Base-by-base conservation (phyloP, 2,113 vertebrate genomes). In the Eurystomus gularis region DNA sequence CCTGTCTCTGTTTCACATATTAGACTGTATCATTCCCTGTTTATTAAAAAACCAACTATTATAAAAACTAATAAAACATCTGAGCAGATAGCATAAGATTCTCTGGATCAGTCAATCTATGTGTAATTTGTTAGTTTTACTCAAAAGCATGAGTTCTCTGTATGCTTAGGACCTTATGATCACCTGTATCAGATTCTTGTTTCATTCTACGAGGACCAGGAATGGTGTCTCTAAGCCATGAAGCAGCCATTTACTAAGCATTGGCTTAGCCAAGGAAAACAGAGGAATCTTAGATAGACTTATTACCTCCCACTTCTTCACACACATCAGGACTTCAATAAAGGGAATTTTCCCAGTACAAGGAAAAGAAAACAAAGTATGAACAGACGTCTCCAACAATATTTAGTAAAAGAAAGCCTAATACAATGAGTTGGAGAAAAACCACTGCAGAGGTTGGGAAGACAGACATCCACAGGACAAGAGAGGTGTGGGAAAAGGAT, bases 71-170 rank as follows among this genome's bases (percentile, higher is more conserved):
- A 58, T 8, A 10, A 17, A 49, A 71, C 40, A 75, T 17, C 18
- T 33, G 7, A 86, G 42, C 10, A 33, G 40, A 17, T 1, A 68
- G 80, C 17, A 13, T 33, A 84, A 68, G 20, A 71, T 44, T 68
- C 13, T 17, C 20, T 52, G 17, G 20, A 78, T 65, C 33, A 69
- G 46, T 66, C 21, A 60, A 14, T 20, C 4, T 16, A 33, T 0
- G 0, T 19, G 11, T 17, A 35, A 60, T 51, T 48, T 21, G 0
- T 24, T 60, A 66, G 14, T 58, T 80, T 51, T 40, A 5, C 9
- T 79, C 17, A 44, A 78, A 69, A 75, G n/a, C 6, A 58, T 16
- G 17, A 86, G 25, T 70, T 72, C 8, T 68, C n/a, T 81, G 10
- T 69, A 29, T 40, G 26, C 35, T 92, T 83, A 77, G 33, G 25